Percentiles rank a stretch among this genome's conserved stretches.
Evolutionary conservation across 1,140 invertebrate genomes (phyloP).

Genomic region (Lepidotrigona ventralis): DNA sequence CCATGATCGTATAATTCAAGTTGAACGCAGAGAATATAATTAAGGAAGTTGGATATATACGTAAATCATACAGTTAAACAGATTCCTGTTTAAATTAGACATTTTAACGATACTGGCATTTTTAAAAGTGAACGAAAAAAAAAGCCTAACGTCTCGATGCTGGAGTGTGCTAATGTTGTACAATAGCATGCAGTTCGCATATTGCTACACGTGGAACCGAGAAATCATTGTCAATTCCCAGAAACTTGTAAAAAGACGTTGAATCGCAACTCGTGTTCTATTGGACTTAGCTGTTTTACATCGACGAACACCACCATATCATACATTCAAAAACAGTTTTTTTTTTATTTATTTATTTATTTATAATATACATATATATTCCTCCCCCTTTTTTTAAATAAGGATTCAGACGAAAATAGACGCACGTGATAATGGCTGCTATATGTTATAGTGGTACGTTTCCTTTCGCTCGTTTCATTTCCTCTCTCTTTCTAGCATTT

Average conservation of each 20-base stretch:
- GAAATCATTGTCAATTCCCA: constrained; percentile 94
- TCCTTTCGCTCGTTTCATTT: constrained; percentile 39
- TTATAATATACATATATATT: constrained; percentile 22
- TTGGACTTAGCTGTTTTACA: constrained; percentile 12
- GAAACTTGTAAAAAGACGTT: constrained; percentile 93
- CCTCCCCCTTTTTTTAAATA: constrained; percentile 21
- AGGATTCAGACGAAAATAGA: constrained; percentile 36
- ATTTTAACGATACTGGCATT: constrained; percentile 71
- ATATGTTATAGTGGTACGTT: constrained; percentile 74
- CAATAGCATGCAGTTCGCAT: constrained; percentile 86
- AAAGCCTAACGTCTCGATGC: constrained; percentile 75
- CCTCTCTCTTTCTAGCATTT: constrained; percentile 19
- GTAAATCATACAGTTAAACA: neutral
- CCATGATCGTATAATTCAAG: constrained; percentile 4
- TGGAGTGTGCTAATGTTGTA: constrained; percentile 79
- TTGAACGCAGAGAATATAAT: neutral
- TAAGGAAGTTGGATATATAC: neutral
- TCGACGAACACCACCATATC: constrained; percentile 1
- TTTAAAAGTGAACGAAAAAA: constrained; percentile 67
- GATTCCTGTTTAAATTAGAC: neutral
- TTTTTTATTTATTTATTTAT: constrained; percentile 2
- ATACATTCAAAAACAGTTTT: constrained; percentile 30
- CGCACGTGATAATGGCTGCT: constrained; percentile 70
- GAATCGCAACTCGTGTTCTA: constrained; percentile 60
- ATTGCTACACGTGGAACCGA: constrained; percentile 93